Evolutionary conservation across 2,113 vertebrate genomes (phyloP), one percentile per base, ranked within the genome.

Genomic region (Peromyscus leucopus): DNA sequence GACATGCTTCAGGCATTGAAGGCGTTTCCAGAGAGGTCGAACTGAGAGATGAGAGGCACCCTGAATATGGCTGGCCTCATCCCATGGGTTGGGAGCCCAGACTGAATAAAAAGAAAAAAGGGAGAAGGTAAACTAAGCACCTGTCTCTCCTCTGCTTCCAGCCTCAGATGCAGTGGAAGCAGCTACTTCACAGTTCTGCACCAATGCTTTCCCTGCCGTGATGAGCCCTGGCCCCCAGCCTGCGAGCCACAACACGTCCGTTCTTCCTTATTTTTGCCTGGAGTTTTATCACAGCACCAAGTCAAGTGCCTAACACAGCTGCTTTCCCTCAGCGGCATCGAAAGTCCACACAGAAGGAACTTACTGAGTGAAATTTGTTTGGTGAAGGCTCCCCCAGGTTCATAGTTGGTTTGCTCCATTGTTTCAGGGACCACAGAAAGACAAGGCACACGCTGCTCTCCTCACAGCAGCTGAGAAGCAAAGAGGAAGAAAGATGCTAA

Each of bases 321-420:
- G 46, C 13, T 71, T 71, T 69, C 12, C 31, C 46, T 67, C 26
- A 21, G 7, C 3, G 3, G 19, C 42, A 51, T 36, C 65, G 16
- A 16, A 42, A 72, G 22, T 1, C n/a, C 51, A 36, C 12, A 3
- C 19, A 3, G 13, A 8, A 59, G 26, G 3, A 71, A 10, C n/a
- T 24, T 31, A 28, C 7, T 26, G 36, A 24, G 51, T 31, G 55
- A 61, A 1, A 2, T 31, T 48, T 11, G 6, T 26, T 76, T 12
- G 6, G 31, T 28, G 36, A 26, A 31, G 12, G 9, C 15, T 94
- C n/a, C 74, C 78, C 31, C 17, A 36, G 11, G 13, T 48, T 42
- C 11, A 15, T 0, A 12, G 17, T 1, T 2, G 4, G 9, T 12
- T n/a, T 15, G 22, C 10, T 9, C 51, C 22, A 28, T n/a, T 31